Percentiles rank a stretch among this genome's conserved stretches.
phyloP scores from a whole-genome alignment of 2,888 invertebrate genomes.

The Scrobipalpa atriplicella region DNA sequence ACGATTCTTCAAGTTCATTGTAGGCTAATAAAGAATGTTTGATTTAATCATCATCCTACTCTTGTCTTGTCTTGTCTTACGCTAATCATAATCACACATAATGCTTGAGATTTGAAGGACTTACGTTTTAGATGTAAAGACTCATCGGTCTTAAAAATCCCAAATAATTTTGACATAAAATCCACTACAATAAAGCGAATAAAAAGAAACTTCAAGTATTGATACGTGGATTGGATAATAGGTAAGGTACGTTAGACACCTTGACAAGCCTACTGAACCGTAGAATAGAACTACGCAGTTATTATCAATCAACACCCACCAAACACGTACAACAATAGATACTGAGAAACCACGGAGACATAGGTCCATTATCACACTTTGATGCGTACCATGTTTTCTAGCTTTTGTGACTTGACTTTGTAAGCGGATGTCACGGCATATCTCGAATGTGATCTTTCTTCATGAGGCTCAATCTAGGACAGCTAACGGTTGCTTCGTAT shows the following conservation, averaged over 20 bases:
- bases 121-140: neutral
- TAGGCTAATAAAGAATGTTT: neutral
- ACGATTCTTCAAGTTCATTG: neutral
- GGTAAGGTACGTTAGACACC: neutral
- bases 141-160: neutral
- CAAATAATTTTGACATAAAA: neutral
- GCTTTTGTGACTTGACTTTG: neutral
- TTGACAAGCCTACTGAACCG: neutral
- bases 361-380: neutral
- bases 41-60: conserved; percentile 1
- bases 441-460: neutral
- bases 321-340: neutral
- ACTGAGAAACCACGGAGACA: neutral
- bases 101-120: conserved; percentile 10
- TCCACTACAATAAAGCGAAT: no score
- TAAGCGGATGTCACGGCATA: neutral
- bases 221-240: no score
- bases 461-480: neutral
- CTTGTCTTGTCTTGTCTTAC: conserved; percentile 1
- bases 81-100: conserved; percentile 4
- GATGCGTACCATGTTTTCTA: neutral
- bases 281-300: neutral
- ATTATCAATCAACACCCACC: neutral
- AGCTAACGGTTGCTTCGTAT: neutral
- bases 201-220: neutral